Evolutionary conservation across 37 sponge, comb jelly and placozoan species (phyloP), one percentile per base, ranked within the genome.

Genomic region (Crambe crambe): DNA sequence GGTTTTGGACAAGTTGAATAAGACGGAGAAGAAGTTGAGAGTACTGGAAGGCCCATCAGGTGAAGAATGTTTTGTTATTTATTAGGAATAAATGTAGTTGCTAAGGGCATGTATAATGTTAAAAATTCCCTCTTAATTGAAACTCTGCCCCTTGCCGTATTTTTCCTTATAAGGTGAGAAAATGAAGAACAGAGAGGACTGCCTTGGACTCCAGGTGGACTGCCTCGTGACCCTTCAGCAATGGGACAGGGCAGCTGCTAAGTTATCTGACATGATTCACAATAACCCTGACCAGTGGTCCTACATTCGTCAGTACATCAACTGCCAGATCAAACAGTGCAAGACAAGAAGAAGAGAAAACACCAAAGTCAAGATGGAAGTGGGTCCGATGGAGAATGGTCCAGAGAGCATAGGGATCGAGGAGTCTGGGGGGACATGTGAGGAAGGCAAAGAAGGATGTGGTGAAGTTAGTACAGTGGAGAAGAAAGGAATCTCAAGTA

Each of bases 251-350:
- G 71, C 71, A 1, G 74, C 70, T 37, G 42, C 42, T 42, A 76
- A 44, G 25, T 40, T 79, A 2, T n/a, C 59, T 1, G 59, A 62
- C 18, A 54, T 85, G 8, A 27, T 85, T 1, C 44, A 42, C 23
- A 43, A 57, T 17, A 42, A 43, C 18, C 86, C 89, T 25, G 93
- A 92, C 74, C 85, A 85, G 47, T 92, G 93, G 93, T 68, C 68
- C 25, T 47, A 77, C 72, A 54, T 78, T 5, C 40, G 57, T 37
- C 47, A 44, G 29, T 92, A 88, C 83, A 72, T 88, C 61, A 29
- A 32, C 2, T 61, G 77, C 39, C 86, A 87, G 82, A 38, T 91
- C 20, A 23, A 79, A 56, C 43, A 82, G 21, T 41, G 76, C 30
- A 22, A n/a, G 61, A 20, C 15, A 15, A n/a, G 42, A 47, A 3